phyloP scores from a whole-genome alignment of 1,140 invertebrate species.

The Bombus sylvicola region DNA sequence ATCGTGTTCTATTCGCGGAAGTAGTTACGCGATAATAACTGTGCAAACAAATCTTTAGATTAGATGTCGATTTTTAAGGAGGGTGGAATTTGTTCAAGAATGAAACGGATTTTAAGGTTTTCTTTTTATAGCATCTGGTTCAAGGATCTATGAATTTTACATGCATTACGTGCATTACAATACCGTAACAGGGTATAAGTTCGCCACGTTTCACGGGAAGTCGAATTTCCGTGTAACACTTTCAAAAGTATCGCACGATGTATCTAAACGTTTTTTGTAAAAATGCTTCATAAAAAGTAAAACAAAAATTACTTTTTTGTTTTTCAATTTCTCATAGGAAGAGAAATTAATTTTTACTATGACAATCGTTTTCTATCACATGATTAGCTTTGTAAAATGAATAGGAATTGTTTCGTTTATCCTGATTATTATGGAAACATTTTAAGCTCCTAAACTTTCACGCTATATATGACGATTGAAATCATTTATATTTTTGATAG shows the following conservation, averaged over 20 bases:
- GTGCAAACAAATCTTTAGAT: neutral
- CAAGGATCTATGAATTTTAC: slow-evolving; percentile 25
- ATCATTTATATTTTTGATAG: slow-evolving; percentile 38
- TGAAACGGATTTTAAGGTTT: slow-evolving; percentile 4
- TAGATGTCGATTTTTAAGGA: neutral
- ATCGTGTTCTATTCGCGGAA: neutral
- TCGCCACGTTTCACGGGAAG: neutral
- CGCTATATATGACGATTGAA: neutral
- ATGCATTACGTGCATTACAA: neutral
- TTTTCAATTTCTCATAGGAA: too few species aligned
- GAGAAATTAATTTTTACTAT: neutral
- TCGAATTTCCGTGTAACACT: neutral
- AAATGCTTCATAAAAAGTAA: neutral
- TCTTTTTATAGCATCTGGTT: neutral
- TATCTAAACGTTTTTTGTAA: neutral
- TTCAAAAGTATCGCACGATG: neutral
- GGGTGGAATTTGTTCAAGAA: neutral
- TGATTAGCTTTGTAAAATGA: neutral
- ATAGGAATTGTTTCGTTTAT: neutral
- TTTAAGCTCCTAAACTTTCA: neutral
- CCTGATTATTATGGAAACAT: neutral
- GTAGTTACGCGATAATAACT: neutral
- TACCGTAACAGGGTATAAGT: neutral
- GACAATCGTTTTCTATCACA: neutral
- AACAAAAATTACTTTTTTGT: neutral